A percentile compares a stretch with the other conserved stretches of the same genome.
phyloP scores from a whole-genome alignment of 2,888 invertebrate species.

The Endotricha flammealis region DNA sequence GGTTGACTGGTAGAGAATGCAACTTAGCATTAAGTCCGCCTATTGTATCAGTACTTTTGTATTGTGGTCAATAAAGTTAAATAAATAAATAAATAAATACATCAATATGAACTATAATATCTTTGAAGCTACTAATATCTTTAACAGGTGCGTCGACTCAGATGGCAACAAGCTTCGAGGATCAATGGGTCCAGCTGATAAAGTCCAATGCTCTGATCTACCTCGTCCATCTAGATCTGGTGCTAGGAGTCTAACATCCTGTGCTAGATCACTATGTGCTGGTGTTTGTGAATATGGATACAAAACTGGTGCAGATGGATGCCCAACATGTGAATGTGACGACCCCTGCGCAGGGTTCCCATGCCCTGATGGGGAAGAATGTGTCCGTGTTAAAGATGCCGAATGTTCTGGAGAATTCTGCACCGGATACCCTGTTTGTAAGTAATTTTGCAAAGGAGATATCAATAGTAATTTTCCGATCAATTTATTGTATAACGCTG shows the following conservation, averaged over 20 bases:
- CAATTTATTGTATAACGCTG: too few species aligned
- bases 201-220: conserved; percentile 79
- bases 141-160: conserved; percentile 83
- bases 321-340: conserved; percentile 91
- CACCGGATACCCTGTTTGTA: conserved; percentile 87
- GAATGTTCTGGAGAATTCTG: conserved; percentile 81
- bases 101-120: too few species aligned
- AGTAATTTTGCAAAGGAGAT: too few species aligned
- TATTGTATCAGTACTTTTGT: too few species aligned
- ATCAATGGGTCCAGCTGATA: conserved; percentile 86
- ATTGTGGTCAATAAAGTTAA: too few species aligned
- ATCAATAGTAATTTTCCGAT: too few species aligned
- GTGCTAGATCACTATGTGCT: conserved; percentile 86
- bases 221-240: conserved; percentile 53
- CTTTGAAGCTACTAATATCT: too few species aligned
- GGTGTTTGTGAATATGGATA: conserved; percentile 92
- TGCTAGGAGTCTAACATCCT: conserved; percentile 76
- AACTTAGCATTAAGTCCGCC: too few species aligned
- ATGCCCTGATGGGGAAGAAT: conserved; percentile 84
- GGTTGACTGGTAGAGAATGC: too few species aligned
- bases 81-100: too few species aligned
- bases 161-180: conserved; percentile 87
- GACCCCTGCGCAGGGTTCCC: conserved; percentile 89
- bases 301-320: conserved; percentile 82
- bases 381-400: conserved; percentile 84